Evolutionary conservation across 2,797 vertebrate genomes (phyloP).

Genomic region (Hephaestus fuliginosus): DNA sequence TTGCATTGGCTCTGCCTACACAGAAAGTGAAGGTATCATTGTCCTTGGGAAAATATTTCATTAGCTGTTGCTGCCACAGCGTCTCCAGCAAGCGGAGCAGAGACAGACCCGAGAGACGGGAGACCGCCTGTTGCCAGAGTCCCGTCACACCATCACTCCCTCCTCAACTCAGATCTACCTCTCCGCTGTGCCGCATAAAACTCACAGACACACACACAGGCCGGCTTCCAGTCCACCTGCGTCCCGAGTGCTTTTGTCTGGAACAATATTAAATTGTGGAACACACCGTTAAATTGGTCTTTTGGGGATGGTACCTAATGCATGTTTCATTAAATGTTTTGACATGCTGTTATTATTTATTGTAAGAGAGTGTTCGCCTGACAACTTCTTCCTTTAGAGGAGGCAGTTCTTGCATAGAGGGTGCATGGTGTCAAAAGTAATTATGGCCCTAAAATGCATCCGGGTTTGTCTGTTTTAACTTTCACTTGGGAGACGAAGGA

Average conservation of each 20-base stretch:
- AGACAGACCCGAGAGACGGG: constrained; percentile 48
- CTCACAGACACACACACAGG: constrained; percentile 29
- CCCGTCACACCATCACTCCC: constrained; percentile 57
- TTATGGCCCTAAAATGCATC: constrained; percentile 31
- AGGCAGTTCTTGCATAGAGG: constrained; percentile 3
- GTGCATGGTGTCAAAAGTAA: constrained; percentile 37
- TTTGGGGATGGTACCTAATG: constrained; percentile 66
- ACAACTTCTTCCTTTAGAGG: constrained; percentile 51
- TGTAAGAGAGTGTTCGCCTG: constrained; percentile 49
- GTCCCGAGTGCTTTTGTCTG: constrained; percentile 65
- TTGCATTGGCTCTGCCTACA: neutral
- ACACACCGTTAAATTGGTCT: constrained; percentile 72
- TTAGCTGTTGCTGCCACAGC: constrained; percentile 50
- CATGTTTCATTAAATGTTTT: constrained; percentile 71
- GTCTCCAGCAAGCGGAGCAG: constrained; percentile 49
- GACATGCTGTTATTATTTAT: constrained; percentile 70
- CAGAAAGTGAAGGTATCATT: constrained; percentile 16
- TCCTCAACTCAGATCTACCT: constrained; percentile 54
- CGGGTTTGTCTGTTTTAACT: constrained; percentile 45
- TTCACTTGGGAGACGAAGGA: constrained; percentile 20
- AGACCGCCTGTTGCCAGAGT: constrained; percentile 47
- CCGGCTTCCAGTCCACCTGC: constrained; percentile 45
- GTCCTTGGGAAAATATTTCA: constrained; percentile 59
- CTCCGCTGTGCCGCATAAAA: constrained; percentile 68
- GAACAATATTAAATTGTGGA: constrained; percentile 61